Conservation (phyloP, 2,888 invertebrate genomes). For the Drosophila pseudotalamancana region DNA sequence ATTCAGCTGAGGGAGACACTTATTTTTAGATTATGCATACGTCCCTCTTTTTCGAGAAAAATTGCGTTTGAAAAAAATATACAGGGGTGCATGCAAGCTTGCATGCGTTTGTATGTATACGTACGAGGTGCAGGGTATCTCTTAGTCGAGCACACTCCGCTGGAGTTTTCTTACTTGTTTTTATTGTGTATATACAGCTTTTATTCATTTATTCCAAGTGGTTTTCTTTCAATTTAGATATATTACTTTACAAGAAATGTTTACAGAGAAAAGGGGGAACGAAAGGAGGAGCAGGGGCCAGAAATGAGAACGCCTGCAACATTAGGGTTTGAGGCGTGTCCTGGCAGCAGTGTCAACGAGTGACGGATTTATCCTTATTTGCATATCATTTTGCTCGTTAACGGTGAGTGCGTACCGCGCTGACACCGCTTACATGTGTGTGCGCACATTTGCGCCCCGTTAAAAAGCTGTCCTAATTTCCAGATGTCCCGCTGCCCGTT, state of each 20-base stretch:
- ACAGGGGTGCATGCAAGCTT: too few species aligned
- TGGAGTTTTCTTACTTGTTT: too few species aligned
- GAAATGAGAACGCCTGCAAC: conserved; percentile 25
- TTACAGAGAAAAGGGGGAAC: conserved; percentile 1
- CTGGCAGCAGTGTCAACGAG: conserved; percentile 27
- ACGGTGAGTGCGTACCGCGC: conserved; percentile 75
- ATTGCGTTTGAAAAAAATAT: too few species aligned
- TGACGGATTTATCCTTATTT: conserved; percentile 81
- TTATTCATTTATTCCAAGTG: background rate
- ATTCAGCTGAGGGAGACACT: too few species aligned
- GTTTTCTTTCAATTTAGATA: background rate
- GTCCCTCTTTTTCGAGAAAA: too few species aligned
- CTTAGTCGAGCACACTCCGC: too few species aligned
- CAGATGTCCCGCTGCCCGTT: conserved; percentile 1
- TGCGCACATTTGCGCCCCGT: conserved; percentile 43
- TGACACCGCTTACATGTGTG: conserved; percentile 29
- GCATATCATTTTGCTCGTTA: conserved; percentile 82
- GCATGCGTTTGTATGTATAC: too few species aligned
- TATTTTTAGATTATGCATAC: too few species aligned
- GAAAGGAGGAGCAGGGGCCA: background rate
- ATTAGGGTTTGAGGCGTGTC: conserved; percentile 26
- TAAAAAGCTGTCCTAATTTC: conserved; percentile 53
- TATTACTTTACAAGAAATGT: conserved; percentile 10
- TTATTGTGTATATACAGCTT: too few species aligned
- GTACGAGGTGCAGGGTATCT: too few species aligned